Evolutionary conservation across 2,113 vertebrate species (phyloP).

Genomic region (Sylvicapra grimmia): DNA sequence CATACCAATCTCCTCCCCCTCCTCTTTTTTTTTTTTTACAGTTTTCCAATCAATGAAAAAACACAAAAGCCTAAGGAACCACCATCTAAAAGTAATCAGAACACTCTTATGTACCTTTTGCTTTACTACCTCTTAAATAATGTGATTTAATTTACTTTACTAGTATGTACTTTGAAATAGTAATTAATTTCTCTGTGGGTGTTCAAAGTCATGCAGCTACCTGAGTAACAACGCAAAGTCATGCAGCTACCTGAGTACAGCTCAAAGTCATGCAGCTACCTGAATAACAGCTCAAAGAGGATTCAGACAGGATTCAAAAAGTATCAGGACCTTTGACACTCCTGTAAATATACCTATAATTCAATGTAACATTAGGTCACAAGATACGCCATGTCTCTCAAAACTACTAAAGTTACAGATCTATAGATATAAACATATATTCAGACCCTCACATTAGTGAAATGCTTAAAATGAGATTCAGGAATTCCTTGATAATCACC

Average conservation of each 20-base stretch:
- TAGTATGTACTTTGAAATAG: background rate
- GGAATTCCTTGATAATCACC: background rate
- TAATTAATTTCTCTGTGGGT: background rate
- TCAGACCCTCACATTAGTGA: background rate
- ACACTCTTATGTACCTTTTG: background rate
- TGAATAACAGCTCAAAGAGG: background rate
- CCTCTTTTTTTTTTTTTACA: background rate
- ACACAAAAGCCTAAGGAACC: background rate
- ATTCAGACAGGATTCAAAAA: background rate
- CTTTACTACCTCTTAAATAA: background rate
- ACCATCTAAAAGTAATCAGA: background rate
- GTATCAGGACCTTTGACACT: background rate
- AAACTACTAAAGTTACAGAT: background rate
- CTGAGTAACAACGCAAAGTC: background rate
- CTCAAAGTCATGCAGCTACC: constrained; percentile 2
- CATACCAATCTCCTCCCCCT: background rate
- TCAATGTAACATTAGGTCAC: background rate
- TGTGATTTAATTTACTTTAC: background rate
- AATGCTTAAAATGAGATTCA: constrained; percentile 15
- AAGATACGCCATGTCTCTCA: background rate
- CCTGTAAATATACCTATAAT: background rate
- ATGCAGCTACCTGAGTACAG: background rate
- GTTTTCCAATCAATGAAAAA: constrained; percentile 11
- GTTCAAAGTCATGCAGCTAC: constrained; percentile 15
- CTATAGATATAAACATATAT: background rate